Evolutionary conservation across 1,140 invertebrate species (phyloP), one percentile per base, ranked within the genome.

Genomic region (Neodiprion pinetum): DNA sequence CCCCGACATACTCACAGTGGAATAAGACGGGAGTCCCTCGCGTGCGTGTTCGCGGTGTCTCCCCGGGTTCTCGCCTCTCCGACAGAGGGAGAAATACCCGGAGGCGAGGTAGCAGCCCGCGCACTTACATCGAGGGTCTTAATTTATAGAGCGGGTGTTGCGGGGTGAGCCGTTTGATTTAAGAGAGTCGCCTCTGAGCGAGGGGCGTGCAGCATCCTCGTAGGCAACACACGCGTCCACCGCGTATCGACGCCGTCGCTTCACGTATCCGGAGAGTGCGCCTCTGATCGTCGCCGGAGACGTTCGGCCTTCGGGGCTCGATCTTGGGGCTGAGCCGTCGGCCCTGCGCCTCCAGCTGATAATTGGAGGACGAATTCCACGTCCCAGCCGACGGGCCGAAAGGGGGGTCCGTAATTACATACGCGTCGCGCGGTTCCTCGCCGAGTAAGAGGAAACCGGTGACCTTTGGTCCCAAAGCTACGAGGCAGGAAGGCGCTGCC

Each of bases 361-460:
- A 61, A 61, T 61, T 61, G 53, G 53, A 61, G 53, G 53, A 61
- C 53, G 53, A 61, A 61, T 61, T 61, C 53, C 53, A 61, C 53
- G 53, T 17, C 53, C n/a, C 11, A 17, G 28, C 28, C 28, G 28
- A 3, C 28, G 28, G 28, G 28, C 28, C 28, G 28, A 40, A 40
- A 40, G 53, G 53, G 50, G 53, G n/a, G 53, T 12, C 53, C 53
- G 53, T 61, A 61, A 61, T 61, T 61, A 61, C n/a, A 61, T 61
- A 61, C 53, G 53, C 53, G 53, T 61, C 53, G 53, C 53, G 53
- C 53, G 53, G 53, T 61, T 61, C 53, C 53, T 14, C n/a, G 53
- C 53, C 53, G 53, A 61, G 53, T 61, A 61, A 61, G 53, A 17
- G 53, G 53, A 61, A 61, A 61, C 53, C 53, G 11, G 53, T 61